Base-by-base conservation (phyloP, 2,113 vertebrate genomes). In the Jaculus jaculus region DNA sequence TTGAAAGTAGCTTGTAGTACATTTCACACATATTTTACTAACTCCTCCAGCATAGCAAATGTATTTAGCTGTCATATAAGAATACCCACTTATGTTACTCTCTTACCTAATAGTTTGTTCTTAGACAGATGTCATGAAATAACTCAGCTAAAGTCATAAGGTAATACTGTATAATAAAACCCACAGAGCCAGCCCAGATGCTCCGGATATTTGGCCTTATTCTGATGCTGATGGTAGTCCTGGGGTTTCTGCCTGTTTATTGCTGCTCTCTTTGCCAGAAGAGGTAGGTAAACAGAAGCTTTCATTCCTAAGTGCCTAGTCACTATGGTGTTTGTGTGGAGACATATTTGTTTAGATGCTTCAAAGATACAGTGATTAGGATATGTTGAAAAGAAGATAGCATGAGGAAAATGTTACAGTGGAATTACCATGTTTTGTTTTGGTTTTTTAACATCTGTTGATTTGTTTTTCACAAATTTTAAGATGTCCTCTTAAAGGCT, bases 261-360 rank as follows among this genome's bases (percentile, higher is more conserved):
- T 98, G 96, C 92, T 96, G 32, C 81, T 51, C 26, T 17, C 0
- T 86, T 91, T 92, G 96, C 17, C 87, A 77, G 90, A 97, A 39
- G 54, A 98, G 98, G 98, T 98, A 97, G 90, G 97, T 1, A 93
- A 18, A 82, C 89, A 42, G 81, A 65, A 88, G 75, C 81, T 73
- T 89, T 87, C 73, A 79, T 85, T 91, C 30, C 51, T 87, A 21
- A 51, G 81, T 87, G 42, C 63, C 96, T 26, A 69, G 17, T 95
- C 28, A 89, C 80, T 77, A 72, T 81, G 65, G 34, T 81, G 68
- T 91, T 79, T 96, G 54, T 95, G 5, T 84, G 32, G 82, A 66
- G 61, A 54, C 26, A 61, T 26, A 87, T 85, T 95, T 88, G 75
- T 83, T 90, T 23, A 65, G 71, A 73, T 51, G 68, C 39, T 93